These are phyloP conservation scores for Corella eumyota DNA, from an alignment of 23 tunicate genomes.

Conservation along the genomic window DNA sequence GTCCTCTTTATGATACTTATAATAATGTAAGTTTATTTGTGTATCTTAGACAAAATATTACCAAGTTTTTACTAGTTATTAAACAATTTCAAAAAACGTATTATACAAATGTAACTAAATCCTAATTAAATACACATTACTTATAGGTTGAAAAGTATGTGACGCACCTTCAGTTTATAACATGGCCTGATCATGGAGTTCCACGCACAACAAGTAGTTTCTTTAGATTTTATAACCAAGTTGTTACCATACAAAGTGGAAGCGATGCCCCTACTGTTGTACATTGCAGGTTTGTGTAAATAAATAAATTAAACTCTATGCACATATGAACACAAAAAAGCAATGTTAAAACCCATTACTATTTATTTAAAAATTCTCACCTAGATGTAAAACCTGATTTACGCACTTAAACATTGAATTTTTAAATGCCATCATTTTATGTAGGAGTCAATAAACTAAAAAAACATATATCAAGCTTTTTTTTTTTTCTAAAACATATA, in stretches of 20 bases:
- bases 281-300: conserved; percentile 45
- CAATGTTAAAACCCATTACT: too few relatives aligned
- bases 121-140: too few relatives aligned
- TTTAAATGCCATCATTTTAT: neutral
- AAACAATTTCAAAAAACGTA: too few relatives aligned
- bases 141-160: conserved; percentile 8
- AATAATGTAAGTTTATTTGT: too few relatives aligned
- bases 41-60: too few relatives aligned
- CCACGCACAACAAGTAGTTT: conserved; percentile 32
- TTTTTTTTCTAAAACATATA: neutral
- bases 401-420: neutral
- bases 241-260: neutral
- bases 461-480: neutral
- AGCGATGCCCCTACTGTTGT: conserved; percentile 25
- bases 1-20: too few relatives aligned
- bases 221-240: conserved; percentile 12
- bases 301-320: too few relatives aligned
- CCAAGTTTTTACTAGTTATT: too few relatives aligned
- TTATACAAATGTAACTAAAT: too few relatives aligned
- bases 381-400: too few relatives aligned
- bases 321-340: too few relatives aligned
- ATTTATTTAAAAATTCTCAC: too few relatives aligned
- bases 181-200: conserved; percentile 78
- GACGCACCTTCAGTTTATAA: conserved; percentile 26
- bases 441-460: neutral